Conservation (phyloP, 2,797 vertebrate species). For the Bufotes viridis region DNA sequence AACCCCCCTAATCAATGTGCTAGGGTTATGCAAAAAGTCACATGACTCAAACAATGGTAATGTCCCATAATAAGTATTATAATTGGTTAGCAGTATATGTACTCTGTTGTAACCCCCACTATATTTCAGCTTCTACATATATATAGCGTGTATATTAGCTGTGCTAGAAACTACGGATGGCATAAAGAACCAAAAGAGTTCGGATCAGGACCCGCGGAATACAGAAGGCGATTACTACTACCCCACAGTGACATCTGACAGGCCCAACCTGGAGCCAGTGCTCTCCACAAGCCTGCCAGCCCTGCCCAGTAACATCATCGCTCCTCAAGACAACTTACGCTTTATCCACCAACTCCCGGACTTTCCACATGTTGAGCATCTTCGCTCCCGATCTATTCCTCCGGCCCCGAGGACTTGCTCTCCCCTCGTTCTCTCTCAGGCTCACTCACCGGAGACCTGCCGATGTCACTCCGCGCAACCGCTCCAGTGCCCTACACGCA, state of each 20-base stretch:
- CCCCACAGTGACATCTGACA: neutral
- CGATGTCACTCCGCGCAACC: conserved; percentile 56
- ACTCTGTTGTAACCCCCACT: too few relatives aligned
- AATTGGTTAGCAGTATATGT: too few relatives aligned
- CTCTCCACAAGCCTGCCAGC: neutral
- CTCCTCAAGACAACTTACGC: conserved; percentile 85
- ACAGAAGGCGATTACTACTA: neutral
- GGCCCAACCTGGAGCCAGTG: neutral
- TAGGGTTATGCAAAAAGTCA: too few relatives aligned
- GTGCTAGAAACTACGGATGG: too few relatives aligned
- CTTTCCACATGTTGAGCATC: conserved; percentile 99
- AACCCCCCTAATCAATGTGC: too few relatives aligned
- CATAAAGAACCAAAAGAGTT: too few relatives aligned
- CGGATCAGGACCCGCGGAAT: too few relatives aligned
- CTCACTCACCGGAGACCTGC: conserved; percentile 61
- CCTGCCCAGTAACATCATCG: conserved; percentile 17
- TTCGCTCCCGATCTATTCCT: conserved; percentile 66
- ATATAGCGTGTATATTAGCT: too few relatives aligned
- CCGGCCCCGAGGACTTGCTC: conserved; percentile 68
- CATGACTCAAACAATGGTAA: too few relatives aligned
- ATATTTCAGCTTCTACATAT: too few relatives aligned
- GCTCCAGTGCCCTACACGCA: conserved; percentile 39
- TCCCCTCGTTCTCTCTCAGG: conserved; percentile 67
- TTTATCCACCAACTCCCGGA: conserved; percentile 97
- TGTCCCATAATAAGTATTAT: too few relatives aligned